Evolutionary conservation across 2,113 vertebrate genomes (phyloP).

Genomic region (Rhea pennata): DNA sequence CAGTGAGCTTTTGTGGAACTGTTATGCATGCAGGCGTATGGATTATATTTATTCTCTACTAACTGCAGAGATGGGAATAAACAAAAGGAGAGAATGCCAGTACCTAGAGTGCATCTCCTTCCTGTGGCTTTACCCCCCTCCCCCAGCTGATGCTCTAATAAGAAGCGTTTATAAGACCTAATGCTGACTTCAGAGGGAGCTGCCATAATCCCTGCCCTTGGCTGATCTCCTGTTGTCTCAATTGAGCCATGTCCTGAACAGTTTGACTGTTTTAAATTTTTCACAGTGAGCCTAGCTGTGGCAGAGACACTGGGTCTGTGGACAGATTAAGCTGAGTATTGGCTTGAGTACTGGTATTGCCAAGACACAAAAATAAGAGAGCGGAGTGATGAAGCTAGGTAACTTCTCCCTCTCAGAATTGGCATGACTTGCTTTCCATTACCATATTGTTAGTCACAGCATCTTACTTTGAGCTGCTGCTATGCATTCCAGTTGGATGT

Average conservation of each 20-base stretch:
- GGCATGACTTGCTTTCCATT: not conserved
- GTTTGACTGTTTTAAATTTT: not conserved
- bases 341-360: not conserved
- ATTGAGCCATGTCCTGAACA: not conserved
- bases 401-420: not conserved
- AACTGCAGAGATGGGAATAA: not conserved
- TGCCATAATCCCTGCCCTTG: not conserved
- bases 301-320: not conserved
- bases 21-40: not conserved
- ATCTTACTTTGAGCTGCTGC: not conserved
- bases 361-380: not conserved
- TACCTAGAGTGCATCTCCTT: not conserved
- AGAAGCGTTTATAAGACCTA: not conserved
- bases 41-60: not conserved
- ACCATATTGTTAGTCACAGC: constrained; percentile 3
- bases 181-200: constrained; percentile 20
- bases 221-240: not conserved
- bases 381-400: not conserved
- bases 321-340: not conserved
- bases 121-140: not conserved
- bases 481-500: not conserved
- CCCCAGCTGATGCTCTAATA: not conserved
- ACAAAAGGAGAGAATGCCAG: not conserved
- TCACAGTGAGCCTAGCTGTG: not conserved
- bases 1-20: not conserved